These are phyloP conservation scores for Xestia ashworthii DNA, from an alignment of 2,888 invertebrate genomes.

Conservation along the genomic window DNA sequence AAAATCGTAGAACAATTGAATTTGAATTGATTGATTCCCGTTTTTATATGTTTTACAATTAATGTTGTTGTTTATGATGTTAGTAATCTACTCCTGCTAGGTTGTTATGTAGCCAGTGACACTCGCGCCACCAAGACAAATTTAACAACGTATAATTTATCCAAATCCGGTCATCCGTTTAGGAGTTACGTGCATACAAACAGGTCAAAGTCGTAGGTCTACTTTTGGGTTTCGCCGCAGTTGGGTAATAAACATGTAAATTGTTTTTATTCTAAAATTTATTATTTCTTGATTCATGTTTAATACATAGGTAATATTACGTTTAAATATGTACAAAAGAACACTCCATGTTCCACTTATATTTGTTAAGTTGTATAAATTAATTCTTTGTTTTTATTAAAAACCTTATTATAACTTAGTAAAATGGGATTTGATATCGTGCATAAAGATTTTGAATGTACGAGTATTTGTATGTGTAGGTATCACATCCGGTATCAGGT, in stretches of 20 bases:
- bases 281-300: conserved; percentile 27
- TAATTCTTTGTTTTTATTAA: not conserved
- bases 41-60: too few relatives aligned
- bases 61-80: too few relatives aligned
- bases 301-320: conserved; percentile 27
- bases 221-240: too few relatives aligned
- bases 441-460: not conserved
- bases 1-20: too few relatives aligned
- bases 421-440: not conserved
- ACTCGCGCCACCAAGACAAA: too few relatives aligned
- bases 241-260: not conserved
- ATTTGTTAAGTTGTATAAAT: conserved; percentile 38
- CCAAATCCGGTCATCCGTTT: too few relatives aligned
- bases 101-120: too few relatives aligned
- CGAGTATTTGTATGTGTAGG: not conserved
- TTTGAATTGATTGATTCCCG: too few relatives aligned
- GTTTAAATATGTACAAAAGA: conserved; percentile 36
- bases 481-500: not conserved
- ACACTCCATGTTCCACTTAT: not conserved
- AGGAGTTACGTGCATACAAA: too few relatives aligned
- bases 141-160: too few relatives aligned
- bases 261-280: conserved; percentile 8
- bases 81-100: too few relatives aligned
- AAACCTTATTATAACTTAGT: conserved; percentile 3
- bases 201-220: too few relatives aligned